phyloP scores from a whole-genome alignment of 2,113 vertebrate species.

The Epinephelus moara region DNA sequence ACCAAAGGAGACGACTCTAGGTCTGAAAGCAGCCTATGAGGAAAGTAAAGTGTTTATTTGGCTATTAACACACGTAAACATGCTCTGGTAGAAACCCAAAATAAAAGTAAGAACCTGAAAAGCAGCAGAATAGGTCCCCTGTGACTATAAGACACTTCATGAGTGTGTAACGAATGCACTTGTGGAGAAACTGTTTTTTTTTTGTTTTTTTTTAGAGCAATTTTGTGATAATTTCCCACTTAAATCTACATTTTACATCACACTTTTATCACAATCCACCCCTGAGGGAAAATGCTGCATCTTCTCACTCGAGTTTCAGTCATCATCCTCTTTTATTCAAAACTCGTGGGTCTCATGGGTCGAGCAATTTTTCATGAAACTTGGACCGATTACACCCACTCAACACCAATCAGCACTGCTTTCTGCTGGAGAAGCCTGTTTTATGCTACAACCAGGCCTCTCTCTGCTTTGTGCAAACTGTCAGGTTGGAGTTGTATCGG shows the following conservation, averaged over 20 bases:
- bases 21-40: too few species aligned
- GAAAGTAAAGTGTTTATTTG: too few species aligned
- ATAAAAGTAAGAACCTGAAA: too few species aligned
- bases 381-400: constrained; percentile 42
- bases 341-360: not conserved
- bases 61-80: too few species aligned
- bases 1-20: too few species aligned
- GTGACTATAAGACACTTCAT: not conserved
- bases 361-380: constrained; percentile 15
- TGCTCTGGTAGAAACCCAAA: too few species aligned
- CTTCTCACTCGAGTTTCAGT: not conserved
- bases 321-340: constrained; percentile 39
- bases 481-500: constrained; percentile 96
- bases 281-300: not conserved
- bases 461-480: constrained; percentile 13
- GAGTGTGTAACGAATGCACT: too few species aligned
- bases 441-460: not conserved
- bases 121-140: not conserved
- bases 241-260: not conserved
- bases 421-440: not conserved
- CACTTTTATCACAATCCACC: not conserved
- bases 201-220: not conserved
- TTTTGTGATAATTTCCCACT: not conserved
- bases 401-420: not conserved
- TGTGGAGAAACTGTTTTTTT: not conserved